A percentile compares a stretch with the other conserved stretches of the same genome.
Evolutionary conservation across 2,888 invertebrate genomes (phyloP).

Genomic region (Parelbella ahira): DNA sequence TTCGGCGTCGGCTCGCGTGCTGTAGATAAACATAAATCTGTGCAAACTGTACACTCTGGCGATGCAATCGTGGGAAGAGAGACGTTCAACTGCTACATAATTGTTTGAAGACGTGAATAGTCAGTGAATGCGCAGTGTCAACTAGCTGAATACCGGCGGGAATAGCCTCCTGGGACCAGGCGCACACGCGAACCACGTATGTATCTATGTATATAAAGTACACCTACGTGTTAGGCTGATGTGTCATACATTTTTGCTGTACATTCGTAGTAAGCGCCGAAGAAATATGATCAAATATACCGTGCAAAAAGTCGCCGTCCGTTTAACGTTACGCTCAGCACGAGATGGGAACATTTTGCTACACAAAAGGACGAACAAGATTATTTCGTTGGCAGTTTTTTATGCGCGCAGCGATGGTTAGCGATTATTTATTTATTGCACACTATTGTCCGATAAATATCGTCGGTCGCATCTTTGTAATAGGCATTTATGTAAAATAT

Average conservation of each 20-base stretch:
- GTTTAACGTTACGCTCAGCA: constrained; percentile 2
- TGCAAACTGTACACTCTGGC: constrained; percentile 54
- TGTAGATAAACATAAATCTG: constrained; percentile 56
- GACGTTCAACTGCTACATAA: constrained; percentile 60
- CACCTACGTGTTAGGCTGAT: too few relatives aligned
- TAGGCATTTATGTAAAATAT: constrained; percentile 13
- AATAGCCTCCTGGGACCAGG: too few relatives aligned
- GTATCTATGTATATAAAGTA: too few relatives aligned
- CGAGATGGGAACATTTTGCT: constrained; percentile 8
- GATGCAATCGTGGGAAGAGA: constrained; percentile 71
- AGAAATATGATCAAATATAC: constrained; percentile 6
- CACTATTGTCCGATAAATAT: constrained; percentile 15
- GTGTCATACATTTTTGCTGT: too few relatives aligned
- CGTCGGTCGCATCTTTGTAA: constrained; percentile 1
- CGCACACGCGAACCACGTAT: too few relatives aligned
- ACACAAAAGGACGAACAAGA: constrained; percentile 7
- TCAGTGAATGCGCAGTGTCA: constrained; percentile 56
- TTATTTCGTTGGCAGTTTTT: constrained; percentile 6
- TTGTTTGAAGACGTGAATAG: constrained; percentile 62
- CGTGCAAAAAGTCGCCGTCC: constrained; percentile 1
- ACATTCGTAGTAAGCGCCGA: too few relatives aligned
- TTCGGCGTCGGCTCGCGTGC: constrained; percentile 35
- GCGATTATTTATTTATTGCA: constrained; percentile 16
- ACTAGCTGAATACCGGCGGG: constrained; percentile 40
- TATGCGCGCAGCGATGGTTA: constrained; percentile 7